Conservation (phyloP, 2,797 vertebrate genomes). For the Decapterus maruadsi region DNA sequence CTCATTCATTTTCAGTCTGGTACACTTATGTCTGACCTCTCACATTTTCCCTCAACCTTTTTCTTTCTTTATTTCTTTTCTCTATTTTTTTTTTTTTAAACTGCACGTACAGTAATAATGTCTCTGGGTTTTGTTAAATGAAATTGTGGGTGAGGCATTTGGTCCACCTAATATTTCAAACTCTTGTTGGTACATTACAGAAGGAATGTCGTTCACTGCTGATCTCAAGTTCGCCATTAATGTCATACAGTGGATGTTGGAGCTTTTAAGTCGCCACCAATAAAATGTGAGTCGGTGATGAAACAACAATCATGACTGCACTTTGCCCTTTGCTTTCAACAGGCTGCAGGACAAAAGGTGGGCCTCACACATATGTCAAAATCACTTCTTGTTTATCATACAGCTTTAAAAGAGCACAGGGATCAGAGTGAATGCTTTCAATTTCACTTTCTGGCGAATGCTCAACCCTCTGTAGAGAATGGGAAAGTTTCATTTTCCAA, state of each 20-base stretch:
- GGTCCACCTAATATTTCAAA: slow-evolving; percentile 48
- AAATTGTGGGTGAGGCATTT: slow-evolving; percentile 37
- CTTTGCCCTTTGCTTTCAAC: slow-evolving; percentile 66
- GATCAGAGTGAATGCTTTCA: slow-evolving; percentile 36
- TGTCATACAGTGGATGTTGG: slow-evolving; percentile 55
- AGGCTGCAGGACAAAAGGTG: slow-evolving; percentile 30
- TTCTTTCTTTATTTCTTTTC: too few species aligned
- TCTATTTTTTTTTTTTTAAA: slow-evolving; percentile 14
- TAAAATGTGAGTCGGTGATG: slow-evolving; percentile 64
- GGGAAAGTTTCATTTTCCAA: not conserved
- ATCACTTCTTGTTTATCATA: slow-evolving; percentile 44
- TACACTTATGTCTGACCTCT: slow-evolving; percentile 52
- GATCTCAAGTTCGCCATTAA: slow-evolving; percentile 43
- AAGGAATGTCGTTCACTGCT: slow-evolving; percentile 40
- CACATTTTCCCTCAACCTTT: slow-evolving; percentile 49
- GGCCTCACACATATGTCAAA: slow-evolving; percentile 56
- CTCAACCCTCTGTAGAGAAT: not conserved
- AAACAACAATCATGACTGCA: slow-evolving; percentile 70
- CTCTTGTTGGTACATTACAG: slow-evolving; percentile 30
- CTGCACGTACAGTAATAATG: slow-evolving; percentile 42
- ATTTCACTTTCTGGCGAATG: slow-evolving; percentile 30
- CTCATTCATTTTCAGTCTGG: slow-evolving; percentile 38
- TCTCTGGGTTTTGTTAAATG: slow-evolving; percentile 64
- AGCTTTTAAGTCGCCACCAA: slow-evolving; percentile 69
- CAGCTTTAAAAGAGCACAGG: slow-evolving; percentile 34